Conservation (phyloP, 2,113 vertebrate genomes). For the Urocolius indicus region DNA sequence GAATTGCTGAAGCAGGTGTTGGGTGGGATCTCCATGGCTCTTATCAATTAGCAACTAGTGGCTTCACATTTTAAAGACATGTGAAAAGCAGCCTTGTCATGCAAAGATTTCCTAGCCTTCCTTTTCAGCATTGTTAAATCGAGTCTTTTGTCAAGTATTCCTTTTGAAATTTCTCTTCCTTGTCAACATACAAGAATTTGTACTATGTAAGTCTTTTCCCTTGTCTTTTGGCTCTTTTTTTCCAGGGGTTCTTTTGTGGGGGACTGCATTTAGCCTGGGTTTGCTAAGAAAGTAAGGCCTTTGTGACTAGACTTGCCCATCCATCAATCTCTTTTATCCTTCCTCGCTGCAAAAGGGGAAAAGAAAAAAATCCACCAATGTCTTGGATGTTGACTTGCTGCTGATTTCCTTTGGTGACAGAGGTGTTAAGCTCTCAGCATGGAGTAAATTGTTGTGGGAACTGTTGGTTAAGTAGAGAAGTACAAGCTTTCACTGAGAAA, state of each 20-base stretch:
- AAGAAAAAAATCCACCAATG: background rate
- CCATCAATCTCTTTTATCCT: background rate
- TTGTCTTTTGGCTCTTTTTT: background rate
- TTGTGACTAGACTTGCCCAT: background rate
- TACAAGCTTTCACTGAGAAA: background rate
- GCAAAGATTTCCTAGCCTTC: background rate
- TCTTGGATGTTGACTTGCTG: background rate
- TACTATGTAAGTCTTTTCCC: background rate
- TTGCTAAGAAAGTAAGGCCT: background rate
- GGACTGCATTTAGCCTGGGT: background rate
- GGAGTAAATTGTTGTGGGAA: background rate
- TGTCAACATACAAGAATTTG: background rate
- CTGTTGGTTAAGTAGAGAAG: background rate
- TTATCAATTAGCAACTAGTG: slow-evolving; percentile 44
- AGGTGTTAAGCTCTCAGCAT: background rate
- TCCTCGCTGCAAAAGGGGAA: background rate
- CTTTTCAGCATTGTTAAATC: background rate
- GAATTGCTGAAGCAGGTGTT: slow-evolving; percentile 68
- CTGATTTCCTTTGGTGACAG: accelerated
- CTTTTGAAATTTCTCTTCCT: background rate
- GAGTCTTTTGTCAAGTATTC: background rate
- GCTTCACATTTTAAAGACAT: slow-evolving; percentile 52
- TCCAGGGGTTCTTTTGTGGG: background rate
- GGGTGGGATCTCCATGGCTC: slow-evolving; percentile 60
- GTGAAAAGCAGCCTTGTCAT: slow-evolving; percentile 48